These are phyloP conservation scores for Nematopogon swammerdamellus DNA, from an alignment of 2,888 invertebrate species.

Conservation along the genomic window DNA sequence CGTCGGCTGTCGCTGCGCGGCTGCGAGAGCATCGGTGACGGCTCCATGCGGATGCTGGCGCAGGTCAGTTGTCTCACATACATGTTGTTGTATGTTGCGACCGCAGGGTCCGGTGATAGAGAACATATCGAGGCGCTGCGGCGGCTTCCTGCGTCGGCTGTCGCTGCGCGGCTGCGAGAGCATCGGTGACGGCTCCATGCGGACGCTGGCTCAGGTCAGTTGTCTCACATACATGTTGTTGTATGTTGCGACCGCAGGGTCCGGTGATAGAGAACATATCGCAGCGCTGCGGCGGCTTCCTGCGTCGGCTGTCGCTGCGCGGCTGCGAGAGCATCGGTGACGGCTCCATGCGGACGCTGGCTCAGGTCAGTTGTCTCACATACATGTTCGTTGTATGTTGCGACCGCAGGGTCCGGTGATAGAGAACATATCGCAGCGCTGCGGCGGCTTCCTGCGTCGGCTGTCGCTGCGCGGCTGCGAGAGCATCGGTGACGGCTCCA, in stretches of 20 bases:
- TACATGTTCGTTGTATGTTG: no score
- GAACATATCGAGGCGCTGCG: conserved; percentile 95
- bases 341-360: no score
- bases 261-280: no score
- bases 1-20: conserved; percentile 91
- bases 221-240: no score
- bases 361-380: no score
- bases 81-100: conserved; percentile 1
- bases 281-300: no score
- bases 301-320: no score
- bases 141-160: conserved; percentile 92
- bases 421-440: conserved; percentile 95
- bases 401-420: conserved; percentile 94
- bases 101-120: conserved; percentile 90
- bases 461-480: conserved; percentile 95
- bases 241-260: no score
- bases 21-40: conserved; percentile 95
- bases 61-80: conserved; percentile 20
- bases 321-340: no score
- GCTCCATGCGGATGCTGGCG: conserved; percentile 81
- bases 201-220: conserved; percentile 61
- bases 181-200: conserved; percentile 92
- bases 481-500: conserved; percentile 91
- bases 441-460: conserved; percentile 94
- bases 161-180: conserved; percentile 96